These are phyloP conservation scores for Acronicta leporina DNA, from an alignment of 2,888 invertebrate genomes.

Conservation along the genomic window DNA sequence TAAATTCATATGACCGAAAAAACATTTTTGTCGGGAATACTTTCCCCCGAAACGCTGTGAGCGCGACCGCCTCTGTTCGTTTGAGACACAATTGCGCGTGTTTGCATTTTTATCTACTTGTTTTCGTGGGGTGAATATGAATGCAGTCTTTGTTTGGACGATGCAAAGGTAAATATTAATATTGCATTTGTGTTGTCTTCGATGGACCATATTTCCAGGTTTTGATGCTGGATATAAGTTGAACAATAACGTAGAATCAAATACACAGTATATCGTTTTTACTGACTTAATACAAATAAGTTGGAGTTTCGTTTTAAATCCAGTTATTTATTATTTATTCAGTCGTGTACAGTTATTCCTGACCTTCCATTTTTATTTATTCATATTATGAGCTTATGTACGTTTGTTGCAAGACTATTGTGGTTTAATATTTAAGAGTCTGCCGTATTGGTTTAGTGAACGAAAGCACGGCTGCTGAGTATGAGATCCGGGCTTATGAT, in stretches of 20 bases:
- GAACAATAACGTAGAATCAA: conserved; percentile 40
- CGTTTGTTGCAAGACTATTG: conserved; percentile 49
- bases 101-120: conserved; percentile 88
- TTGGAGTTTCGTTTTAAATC: conserved; percentile 38
- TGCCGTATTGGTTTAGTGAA: neutral
- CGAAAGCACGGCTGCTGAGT: too few species aligned
- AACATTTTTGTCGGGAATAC: conserved; percentile 84
- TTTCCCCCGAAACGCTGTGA: conserved; percentile 66
- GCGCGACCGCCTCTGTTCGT: conserved; percentile 75
- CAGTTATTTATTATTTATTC: conserved; percentile 49
- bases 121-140: conserved; percentile 87
- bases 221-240: conserved; percentile 54
- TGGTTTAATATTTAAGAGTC: conserved; percentile 33
- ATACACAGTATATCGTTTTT: conserved; percentile 33
- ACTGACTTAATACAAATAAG: conserved; percentile 40
- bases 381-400: conserved; percentile 41
- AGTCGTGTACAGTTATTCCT: conserved; percentile 42
- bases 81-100: conserved; percentile 86
- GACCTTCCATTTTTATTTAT: conserved; percentile 47
- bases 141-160: conserved; percentile 82
- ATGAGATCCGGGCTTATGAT: too few species aligned
- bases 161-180: conserved; percentile 82
- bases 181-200: conserved; percentile 74
- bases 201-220: conserved; percentile 65
- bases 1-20: conserved; percentile 86